These are phyloP conservation scores for Zaprionus africanus DNA, from an alignment of 1,140 invertebrate species.

Conservation along the genomic window DNA sequence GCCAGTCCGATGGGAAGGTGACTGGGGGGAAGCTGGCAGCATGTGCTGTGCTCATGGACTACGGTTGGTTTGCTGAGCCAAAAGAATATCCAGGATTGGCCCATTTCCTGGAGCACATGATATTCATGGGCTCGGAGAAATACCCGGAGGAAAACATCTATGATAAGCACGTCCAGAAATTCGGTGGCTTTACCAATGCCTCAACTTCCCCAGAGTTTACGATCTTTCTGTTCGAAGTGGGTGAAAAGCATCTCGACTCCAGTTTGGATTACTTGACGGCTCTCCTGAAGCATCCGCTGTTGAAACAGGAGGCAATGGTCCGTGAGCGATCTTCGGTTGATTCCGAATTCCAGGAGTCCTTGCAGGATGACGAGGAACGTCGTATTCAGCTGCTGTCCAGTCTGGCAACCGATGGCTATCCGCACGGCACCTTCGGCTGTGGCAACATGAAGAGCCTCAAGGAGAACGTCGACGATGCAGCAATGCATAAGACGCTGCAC, in stretches of 20 bases:
- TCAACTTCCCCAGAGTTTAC: slow-evolving; percentile 93
- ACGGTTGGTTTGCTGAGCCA: slow-evolving; percentile 89
- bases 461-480: slow-evolving; percentile 88
- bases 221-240: slow-evolving; percentile 94
- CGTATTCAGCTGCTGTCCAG: slow-evolving; percentile 89
- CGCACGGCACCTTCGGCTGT: slow-evolving; percentile 93
- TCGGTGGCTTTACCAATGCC: slow-evolving; percentile 93
- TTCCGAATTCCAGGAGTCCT: slow-evolving; percentile 86
- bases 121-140: slow-evolving; percentile 96
- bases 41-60: slow-evolving; percentile 89
- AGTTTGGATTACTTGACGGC: slow-evolving; percentile 95
- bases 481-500: slow-evolving; percentile 88
- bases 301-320: slow-evolving; percentile 93
- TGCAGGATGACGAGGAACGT: slow-evolving; percentile 71
- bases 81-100: slow-evolving; percentile 93
- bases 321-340: slow-evolving; percentile 96
- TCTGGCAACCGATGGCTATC: slow-evolving; percentile 88
- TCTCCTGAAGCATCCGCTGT: slow-evolving; percentile 94
- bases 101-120: slow-evolving; percentile 98
- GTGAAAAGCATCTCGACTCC: slow-evolving; percentile 90
- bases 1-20: slow-evolving; percentile 74
- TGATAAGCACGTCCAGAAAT: slow-evolving; percentile 91
- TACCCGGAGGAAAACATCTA: slow-evolving; percentile 94
- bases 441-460: slow-evolving; percentile 92
- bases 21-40: slow-evolving; percentile 87